These are phyloP conservation scores for Orussus abietinus DNA, from an alignment of 1,140 invertebrate species.

Conservation along the genomic window DNA sequence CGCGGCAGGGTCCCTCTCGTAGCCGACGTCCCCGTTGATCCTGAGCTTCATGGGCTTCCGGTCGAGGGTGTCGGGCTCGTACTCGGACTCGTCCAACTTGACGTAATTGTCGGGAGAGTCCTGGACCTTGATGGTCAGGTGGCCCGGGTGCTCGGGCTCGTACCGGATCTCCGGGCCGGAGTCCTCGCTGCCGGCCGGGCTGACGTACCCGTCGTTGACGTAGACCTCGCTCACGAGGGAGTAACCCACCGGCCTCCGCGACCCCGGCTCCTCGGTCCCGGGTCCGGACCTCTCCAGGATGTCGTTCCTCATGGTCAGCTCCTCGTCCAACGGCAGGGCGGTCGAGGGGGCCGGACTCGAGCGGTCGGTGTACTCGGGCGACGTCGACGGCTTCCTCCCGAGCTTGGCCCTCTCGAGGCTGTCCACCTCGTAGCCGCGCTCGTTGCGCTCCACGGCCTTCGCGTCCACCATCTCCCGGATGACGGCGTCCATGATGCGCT, in stretches of 20 bases:
- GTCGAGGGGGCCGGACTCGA: slow-evolving; percentile 65
- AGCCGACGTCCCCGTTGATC: slow-evolving; percentile 40
- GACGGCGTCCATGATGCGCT: slow-evolving; percentile 53
- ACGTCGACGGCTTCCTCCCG: slow-evolving; percentile 53
- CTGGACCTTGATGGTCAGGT: slow-evolving; percentile 74
- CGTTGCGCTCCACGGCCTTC: slow-evolving; percentile 42
- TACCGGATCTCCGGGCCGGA: slow-evolving; percentile 58
- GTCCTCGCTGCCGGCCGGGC: slow-evolving; percentile 62
- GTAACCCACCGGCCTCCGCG: slow-evolving; percentile 54
- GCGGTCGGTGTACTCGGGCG: slow-evolving; percentile 60
- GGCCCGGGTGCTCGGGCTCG: slow-evolving; percentile 64
- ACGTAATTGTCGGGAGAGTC: slow-evolving; percentile 68
- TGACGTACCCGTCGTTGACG: slow-evolving; percentile 71
- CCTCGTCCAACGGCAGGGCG: slow-evolving; percentile 71
- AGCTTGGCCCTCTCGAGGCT: slow-evolving; percentile 67
- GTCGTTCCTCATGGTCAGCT: slow-evolving; percentile 71
- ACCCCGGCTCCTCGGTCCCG: slow-evolving; percentile 54
- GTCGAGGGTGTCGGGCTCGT: slow-evolving; percentile 80
- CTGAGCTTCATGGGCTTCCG: slow-evolving; percentile 69
- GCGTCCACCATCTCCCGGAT: slow-evolving; percentile 53
- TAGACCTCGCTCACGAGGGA: slow-evolving; percentile 74
- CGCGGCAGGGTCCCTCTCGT: slow-evolving; percentile 40
- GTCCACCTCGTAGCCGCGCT: slow-evolving; percentile 68
- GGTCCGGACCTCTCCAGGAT: slow-evolving; percentile 60
- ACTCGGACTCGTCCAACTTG: slow-evolving; percentile 69